Evolutionary conservation across 2,113 vertebrate genomes (phyloP).

Genomic region (Erythrocebus patas): DNA sequence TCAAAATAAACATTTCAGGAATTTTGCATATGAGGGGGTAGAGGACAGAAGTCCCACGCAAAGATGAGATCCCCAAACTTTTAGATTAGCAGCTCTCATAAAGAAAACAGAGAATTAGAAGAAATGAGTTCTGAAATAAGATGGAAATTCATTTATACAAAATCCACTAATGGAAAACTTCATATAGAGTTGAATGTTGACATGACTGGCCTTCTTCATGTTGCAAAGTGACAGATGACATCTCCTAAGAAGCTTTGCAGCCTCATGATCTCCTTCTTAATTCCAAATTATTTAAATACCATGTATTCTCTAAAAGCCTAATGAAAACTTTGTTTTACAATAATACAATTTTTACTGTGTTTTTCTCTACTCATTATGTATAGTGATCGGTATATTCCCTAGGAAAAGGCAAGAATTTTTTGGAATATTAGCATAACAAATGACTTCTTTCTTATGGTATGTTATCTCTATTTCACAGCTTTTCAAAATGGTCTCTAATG

Average conservation of each 20-base stretch:
- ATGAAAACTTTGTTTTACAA: neutral
- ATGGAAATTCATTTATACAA: neutral
- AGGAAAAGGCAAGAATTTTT: neutral
- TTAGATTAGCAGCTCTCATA: neutral
- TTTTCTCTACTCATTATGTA: neutral
- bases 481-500: neutral
- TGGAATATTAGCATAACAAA: neutral
- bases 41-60: neutral
- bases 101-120: neutral
- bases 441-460: neutral
- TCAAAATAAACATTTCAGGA: slow-evolving; percentile 37
- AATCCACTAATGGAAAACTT: neutral
- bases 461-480: neutral
- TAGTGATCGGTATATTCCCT: neutral
- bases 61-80: slow-evolving; percentile 10
- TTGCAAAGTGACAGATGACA: accelerated
- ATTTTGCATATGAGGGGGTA: neutral
- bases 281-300: slow-evolving; percentile 4
- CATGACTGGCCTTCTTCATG: neutral
- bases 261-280: neutral
- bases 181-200: neutral
- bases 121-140: neutral
- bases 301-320: neutral
- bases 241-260: neutral
- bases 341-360: neutral